Percentiles rank a stretch among this genome's conserved stretches.
Evolutionary conservation across 2,113 vertebrate genomes (phyloP).

Genomic region (Corythornis madagascariensis): DNA sequence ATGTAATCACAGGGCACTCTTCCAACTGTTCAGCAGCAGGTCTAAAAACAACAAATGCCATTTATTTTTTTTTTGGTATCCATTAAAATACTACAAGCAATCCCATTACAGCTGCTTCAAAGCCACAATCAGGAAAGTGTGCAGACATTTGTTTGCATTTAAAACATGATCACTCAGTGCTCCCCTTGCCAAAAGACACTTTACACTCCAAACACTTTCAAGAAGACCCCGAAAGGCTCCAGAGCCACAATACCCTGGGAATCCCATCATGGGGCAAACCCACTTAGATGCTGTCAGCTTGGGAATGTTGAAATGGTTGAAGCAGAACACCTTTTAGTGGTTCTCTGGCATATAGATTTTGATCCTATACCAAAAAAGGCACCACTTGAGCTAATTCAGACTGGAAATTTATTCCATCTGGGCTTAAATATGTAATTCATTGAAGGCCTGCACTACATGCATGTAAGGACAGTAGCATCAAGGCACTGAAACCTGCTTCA

Average conservation of each 20-base stretch:
- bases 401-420: neutral
- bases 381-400: neutral
- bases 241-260: neutral
- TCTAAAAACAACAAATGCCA: constrained; percentile 21
- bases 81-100: constrained; percentile 12
- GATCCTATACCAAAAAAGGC: neutral
- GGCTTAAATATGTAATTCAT: neutral
- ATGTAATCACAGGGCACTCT: constrained; percentile 65
- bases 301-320: neutral
- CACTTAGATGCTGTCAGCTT: neutral
- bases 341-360: neutral
- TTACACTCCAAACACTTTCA: neutral
- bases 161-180: neutral
- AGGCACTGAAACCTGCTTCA: neutral
- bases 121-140: neutral
- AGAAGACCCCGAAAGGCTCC: neutral
- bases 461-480: neutral
- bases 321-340: neutral
- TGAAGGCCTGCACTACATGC: neutral
- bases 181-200: neutral
- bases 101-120: constrained; percentile 16
- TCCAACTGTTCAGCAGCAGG: constrained; percentile 57
- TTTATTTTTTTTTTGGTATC: neutral
- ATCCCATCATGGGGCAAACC: neutral
- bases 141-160: neutral